A percentile compares a stretch with the other conserved stretches of the same genome.
phyloP scores from a whole-genome alignment of 1,140 invertebrate species.

The Centruroides vittatus region DNA sequence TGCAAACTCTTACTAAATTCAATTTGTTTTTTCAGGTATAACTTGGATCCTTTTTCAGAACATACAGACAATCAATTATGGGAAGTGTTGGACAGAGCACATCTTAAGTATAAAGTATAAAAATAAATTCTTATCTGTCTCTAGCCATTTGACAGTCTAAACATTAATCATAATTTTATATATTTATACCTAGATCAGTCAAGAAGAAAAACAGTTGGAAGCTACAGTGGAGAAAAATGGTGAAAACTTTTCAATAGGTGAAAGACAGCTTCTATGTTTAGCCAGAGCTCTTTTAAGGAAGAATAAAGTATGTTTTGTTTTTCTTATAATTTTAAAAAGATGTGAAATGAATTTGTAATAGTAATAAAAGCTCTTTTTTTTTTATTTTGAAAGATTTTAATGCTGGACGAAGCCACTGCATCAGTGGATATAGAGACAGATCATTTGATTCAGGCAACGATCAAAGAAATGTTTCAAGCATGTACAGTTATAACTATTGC shows the following conservation, averaged over 20 bases:
- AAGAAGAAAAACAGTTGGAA: too few species aligned
- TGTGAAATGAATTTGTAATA: neutral
- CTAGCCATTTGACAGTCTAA: too few species aligned
- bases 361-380: neutral
- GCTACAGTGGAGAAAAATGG: conserved; percentile 20
- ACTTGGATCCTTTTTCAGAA: conserved; percentile 46
- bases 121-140: too few species aligned
- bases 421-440: conserved; percentile 34
- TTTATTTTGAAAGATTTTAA: conserved; percentile 14
- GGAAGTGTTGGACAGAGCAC: conserved; percentile 41
- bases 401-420: conserved; percentile 36
- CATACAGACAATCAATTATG: conserved; percentile 43
- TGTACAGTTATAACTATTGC: conserved; percentile 36
- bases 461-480: conserved; percentile 29
- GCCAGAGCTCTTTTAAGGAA: conserved; percentile 38
- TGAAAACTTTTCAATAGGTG: conserved; percentile 31
- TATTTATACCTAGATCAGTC: too few species aligned
- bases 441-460: conserved; percentile 30
- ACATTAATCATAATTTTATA: too few species aligned
- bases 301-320: conserved; percentile 29
- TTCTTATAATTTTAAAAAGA: neutral
- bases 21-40: conserved; percentile 27
- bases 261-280: conserved; percentile 39
- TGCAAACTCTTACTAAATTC: too few species aligned
- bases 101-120: conserved; percentile 38